Percentiles rank a stretch among this genome's conserved stretches.
Evolutionary conservation across 2,888 invertebrate genomes (phyloP).

Genomic region (Coelopa pilipes): DNA sequence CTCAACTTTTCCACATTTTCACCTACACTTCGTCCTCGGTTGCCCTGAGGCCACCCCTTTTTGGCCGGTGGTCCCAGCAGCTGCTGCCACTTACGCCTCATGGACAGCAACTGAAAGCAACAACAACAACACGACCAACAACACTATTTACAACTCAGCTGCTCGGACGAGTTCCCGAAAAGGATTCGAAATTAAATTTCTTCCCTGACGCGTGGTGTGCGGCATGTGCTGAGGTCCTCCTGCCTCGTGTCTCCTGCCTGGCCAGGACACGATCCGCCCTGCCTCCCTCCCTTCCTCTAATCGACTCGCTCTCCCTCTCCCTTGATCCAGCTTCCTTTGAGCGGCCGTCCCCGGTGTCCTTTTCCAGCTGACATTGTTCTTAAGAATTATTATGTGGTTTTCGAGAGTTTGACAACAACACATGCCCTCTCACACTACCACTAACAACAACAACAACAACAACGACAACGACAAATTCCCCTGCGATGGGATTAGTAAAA

Average conservation of each 20-base stretch:
- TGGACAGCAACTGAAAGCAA: too few relatives aligned
- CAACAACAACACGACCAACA: too few relatives aligned
- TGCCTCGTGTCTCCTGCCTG: background rate
- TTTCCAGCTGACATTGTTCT: conserved; percentile 58
- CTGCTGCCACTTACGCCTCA: too few relatives aligned
- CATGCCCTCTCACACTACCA: too few relatives aligned
- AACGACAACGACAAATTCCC: conserved; percentile 35
- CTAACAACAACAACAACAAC: conserved; percentile 40
- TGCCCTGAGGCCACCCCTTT: too few relatives aligned
- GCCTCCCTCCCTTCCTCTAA: background rate
- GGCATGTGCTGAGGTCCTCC: conserved; percentile 51
- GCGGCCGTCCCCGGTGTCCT: conserved; percentile 27
- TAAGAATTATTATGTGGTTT: conserved; percentile 63
- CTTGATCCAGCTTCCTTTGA: background rate
- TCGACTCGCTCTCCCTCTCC: background rate
- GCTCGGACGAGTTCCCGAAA: conserved; percentile 46
- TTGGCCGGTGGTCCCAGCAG: too few relatives aligned
- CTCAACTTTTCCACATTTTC: too few relatives aligned
- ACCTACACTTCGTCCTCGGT: too few relatives aligned
- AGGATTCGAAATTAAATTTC: conserved; percentile 59
- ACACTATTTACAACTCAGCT: too few relatives aligned
- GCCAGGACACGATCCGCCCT: background rate
- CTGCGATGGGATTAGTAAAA: conserved; percentile 28
- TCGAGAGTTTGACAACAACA: conserved; percentile 50
- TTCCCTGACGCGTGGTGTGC: conserved; percentile 51